Percentiles rank a stretch among this genome's conserved stretches.
Conservation (phyloP, 2,888 invertebrate genomes). For the Leptinotarsa haldemani region DNA sequence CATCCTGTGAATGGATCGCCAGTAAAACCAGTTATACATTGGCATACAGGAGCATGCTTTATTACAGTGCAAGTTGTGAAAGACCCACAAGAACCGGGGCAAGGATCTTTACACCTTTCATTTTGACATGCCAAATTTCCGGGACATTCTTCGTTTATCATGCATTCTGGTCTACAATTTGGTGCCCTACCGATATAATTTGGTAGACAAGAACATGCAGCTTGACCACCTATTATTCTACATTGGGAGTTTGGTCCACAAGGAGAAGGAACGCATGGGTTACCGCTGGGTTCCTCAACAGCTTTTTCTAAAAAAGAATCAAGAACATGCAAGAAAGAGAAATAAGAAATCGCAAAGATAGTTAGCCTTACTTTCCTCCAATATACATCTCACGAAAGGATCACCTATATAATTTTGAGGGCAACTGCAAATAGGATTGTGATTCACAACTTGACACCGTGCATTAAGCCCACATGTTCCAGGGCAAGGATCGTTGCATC, state of each 20-base stretch:
- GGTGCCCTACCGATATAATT: constrained; percentile 74
- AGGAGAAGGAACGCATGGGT: constrained; percentile 75
- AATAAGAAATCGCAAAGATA: constrained; percentile 27
- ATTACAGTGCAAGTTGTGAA: constrained; percentile 80
- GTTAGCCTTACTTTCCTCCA: constrained; percentile 72
- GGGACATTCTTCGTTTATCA: constrained; percentile 79
- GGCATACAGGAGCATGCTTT: constrained; percentile 83
- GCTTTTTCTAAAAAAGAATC: constrained; percentile 60
- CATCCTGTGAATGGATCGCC: constrained; percentile 76
- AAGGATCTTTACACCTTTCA: constrained; percentile 83
- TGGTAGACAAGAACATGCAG: constrained; percentile 72
- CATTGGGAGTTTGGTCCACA: constrained; percentile 75
- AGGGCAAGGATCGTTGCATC: constrained; percentile 85
- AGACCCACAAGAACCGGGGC: constrained; percentile 81
- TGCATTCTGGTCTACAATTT: constrained; percentile 76
- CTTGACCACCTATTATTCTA: constrained; percentile 69
- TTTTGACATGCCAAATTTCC: constrained; percentile 82
- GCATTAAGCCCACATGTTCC: constrained; percentile 86
- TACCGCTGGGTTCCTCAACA: constrained; percentile 59
- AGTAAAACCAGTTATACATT: constrained; percentile 77
- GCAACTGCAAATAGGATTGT: constrained; percentile 89
- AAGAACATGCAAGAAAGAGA: constrained; percentile 25
- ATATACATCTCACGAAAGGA: constrained; percentile 79
- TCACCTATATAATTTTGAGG: constrained; percentile 82
- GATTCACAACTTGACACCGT: constrained; percentile 85